Conservation (phyloP, 2,797 vertebrate genomes). For the Hapalemur alaotrensis region DNA sequence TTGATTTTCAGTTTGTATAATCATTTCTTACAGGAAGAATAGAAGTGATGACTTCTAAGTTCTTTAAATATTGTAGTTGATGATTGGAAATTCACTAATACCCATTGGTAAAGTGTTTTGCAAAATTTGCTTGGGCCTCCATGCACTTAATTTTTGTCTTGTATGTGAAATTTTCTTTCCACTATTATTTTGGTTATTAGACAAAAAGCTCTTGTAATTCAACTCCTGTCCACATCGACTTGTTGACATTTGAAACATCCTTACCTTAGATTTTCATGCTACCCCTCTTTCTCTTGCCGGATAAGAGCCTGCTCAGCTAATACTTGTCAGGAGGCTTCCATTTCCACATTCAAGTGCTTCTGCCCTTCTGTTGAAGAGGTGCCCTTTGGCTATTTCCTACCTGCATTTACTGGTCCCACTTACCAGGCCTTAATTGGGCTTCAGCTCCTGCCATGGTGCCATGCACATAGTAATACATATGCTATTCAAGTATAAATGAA, state of each 20-base stretch:
- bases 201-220: not conserved
- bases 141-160: not conserved
- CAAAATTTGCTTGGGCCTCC: not conserved
- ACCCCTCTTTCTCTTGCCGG: too few relatives aligned
- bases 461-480: fast-evolving
- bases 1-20: not conserved
- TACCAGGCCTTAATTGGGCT: not conserved
- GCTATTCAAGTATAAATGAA: not conserved
- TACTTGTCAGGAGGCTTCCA: not conserved
- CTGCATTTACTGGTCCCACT: not conserved
- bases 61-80: not conserved
- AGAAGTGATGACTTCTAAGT: not conserved
- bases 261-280: not conserved
- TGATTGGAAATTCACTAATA: not conserved
- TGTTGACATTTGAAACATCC: not conserved
- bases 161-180: not conserved
- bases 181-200: not conserved
- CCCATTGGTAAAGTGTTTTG: not conserved
- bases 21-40: not conserved
- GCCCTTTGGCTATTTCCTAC: not conserved
- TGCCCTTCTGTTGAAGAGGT: not conserved
- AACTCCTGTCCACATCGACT: not conserved
- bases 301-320: not conserved
- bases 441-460: not conserved
- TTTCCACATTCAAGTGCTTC: not conserved